Evolutionary conservation across 2,113 vertebrate species (phyloP), one percentile per base, ranked within the genome.

Genomic region (Chrysemys picta): DNA sequence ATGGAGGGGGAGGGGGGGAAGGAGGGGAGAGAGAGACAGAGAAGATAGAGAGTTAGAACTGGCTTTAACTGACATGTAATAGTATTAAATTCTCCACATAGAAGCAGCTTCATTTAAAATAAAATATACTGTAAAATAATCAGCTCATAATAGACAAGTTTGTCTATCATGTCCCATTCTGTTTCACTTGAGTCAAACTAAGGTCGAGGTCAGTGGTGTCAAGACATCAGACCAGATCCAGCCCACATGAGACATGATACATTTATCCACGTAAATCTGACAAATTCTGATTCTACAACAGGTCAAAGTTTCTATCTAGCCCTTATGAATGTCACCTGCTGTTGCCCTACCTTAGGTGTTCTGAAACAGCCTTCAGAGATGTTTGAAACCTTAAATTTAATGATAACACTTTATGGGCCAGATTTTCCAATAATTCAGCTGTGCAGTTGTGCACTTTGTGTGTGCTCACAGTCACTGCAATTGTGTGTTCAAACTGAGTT

Each of bases 1-100:
- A 6, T 2, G 21, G 0, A 0, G 19, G 8, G 4, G 92, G 2
- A 4, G 3, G 80, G 25, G n/a, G 45, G 5, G 22, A 8, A 8
- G 45, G 45, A 8, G 45, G 45, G 45, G 45, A 47, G 45, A 47
- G 91, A 3, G 12, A 50, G 12, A 50, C 1, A 50, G 49, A 38
- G 65, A 42, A 88, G 54, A 92, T 52, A 1, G 25, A 53, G 1
- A 80, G 89, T 42, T 53, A 0, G 2, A 47, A n/a, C 38, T 31
- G 88, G 38, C 22, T 94, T 94, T 31, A 87, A 80, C 12, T 93
- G 29, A 65, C 1, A 0, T 69, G 80, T 47, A 65, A 94, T 82
- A 72, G 88, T 45, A 80, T 13, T 82, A 42, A 24, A 50, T 87
- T 80, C 91, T 85, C 54, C 22, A 54, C 69, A n/a, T 57, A 75